A percentile compares a stretch with the other conserved stretches of the same genome.
Evolutionary conservation across 2,888 invertebrate genomes (phyloP).

Genomic region (Eupithecia abbreviata): DNA sequence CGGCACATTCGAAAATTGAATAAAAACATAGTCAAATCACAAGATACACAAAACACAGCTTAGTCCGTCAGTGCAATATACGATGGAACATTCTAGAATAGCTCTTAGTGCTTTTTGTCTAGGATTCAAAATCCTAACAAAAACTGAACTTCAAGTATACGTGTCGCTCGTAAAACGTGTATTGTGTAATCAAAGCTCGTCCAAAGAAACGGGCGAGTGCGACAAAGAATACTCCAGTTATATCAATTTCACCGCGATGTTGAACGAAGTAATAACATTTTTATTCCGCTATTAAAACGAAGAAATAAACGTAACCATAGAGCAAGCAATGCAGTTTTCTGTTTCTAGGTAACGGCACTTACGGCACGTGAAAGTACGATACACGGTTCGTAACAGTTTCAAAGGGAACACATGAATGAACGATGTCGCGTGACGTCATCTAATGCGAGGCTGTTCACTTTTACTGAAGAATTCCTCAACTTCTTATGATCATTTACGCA

Average conservation of each 20-base stretch:
- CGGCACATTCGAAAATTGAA: not conserved
- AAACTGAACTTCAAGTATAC: constrained; percentile 39
- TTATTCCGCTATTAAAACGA: constrained; percentile 62
- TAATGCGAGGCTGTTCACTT: not conserved
- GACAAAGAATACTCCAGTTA: constrained; percentile 62
- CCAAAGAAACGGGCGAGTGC: constrained; percentile 58
- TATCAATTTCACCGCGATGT: constrained; percentile 66
- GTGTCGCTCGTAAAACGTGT: constrained; percentile 44
- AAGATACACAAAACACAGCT: not conserved
- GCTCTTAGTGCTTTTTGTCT: not conserved
- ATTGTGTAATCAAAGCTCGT: constrained; percentile 51
- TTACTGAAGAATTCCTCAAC: not conserved
- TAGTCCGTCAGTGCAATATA: not conserved
- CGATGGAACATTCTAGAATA: not conserved
- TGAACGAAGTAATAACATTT: constrained; percentile 68
- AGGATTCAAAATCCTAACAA: constrained; percentile 35
- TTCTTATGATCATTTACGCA: not conserved
- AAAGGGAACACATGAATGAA: not conserved
- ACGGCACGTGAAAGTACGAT: not conserved
- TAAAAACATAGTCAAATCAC: not conserved
- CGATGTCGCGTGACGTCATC: not conserved
- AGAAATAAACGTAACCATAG: constrained; percentile 52
- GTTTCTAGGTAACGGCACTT: not conserved
- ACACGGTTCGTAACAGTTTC: not conserved
- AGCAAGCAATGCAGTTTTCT: not conserved